Base-by-base conservation (phyloP, 2,113 vertebrate genomes). In the Hirundichthys speculiger region DNA sequence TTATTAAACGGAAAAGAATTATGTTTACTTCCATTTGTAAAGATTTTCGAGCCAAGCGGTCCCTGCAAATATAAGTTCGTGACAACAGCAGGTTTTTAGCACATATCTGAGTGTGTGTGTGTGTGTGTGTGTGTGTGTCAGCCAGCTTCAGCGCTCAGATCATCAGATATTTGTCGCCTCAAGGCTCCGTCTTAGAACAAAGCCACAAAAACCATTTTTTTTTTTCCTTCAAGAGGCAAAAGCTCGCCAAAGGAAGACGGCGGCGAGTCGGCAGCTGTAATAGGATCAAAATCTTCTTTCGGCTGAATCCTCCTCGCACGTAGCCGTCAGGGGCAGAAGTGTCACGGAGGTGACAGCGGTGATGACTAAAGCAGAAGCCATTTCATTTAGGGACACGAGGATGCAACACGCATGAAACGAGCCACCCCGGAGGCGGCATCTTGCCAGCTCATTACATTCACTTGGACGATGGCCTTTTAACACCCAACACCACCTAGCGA, bases 361-460 rank as follows among this genome's bases (percentile, higher is more conserved):
- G 64, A 82, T 67, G 82, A 77, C 76, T 61, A 73, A 69, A 86
- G 55, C 88, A 86, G 84, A 77, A 79, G 78, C 55, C 1, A 9
- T 52, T 27, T 74, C 60, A 65, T 43, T 54, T 59, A 63, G 60
- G 64, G 73, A 77, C 73, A 84, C 19, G 59, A 72, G 58, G 55
- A 78, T 77, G 56, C 77, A n/a, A 73, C 76, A 59, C 10, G 24
- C 34, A 60, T 50, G 64, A 77, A 70, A 67, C 50, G 25, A 80
- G 46, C 77, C 75, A 83, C 85, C 74, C 71, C 7, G 19, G 72
- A 80, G 73, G 61, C 64, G 59, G 83, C 89, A 86, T 72, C 87
- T 89, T 90, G 82, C 70, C 73, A 56, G 50, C 73, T 84, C 83
- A 51, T 89, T 83, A 69, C 42, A 69, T 64, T 79, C 62, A 55